Evolutionary conservation across 2,888 invertebrate genomes (phyloP).

Genomic region (Xylophagus ater): DNA sequence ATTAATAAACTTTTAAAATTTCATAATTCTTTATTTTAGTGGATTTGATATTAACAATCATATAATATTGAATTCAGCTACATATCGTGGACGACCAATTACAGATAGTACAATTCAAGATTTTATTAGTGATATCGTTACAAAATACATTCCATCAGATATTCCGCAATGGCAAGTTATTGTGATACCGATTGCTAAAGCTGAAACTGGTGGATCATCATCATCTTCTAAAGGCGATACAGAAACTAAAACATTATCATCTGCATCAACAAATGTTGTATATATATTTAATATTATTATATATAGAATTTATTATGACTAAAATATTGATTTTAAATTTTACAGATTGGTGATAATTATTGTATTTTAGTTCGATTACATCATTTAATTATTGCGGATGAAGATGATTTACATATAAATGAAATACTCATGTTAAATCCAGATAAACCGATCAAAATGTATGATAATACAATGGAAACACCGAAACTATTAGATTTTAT

Average conservation of each 20-base stretch:
- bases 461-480: constrained; percentile 14
- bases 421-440: constrained; percentile 56
- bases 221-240: constrained; percentile 4
- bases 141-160: constrained; percentile 61
- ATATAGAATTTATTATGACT: too few species aligned
- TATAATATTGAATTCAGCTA: constrained; percentile 49
- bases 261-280: not conserved
- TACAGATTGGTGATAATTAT: constrained; percentile 45
- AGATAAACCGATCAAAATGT: constrained; percentile 14
- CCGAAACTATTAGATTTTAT: constrained; percentile 46
- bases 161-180: constrained; percentile 74
- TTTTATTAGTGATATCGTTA: constrained; percentile 63
- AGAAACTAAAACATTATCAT: constrained; percentile 5
- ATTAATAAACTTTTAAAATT: not conserved
- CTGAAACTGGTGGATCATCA: too few species aligned
- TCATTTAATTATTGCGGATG: constrained; percentile 62
- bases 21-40: too few species aligned
- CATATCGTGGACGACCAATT: constrained; percentile 57
- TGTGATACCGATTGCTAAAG: constrained; percentile 60
- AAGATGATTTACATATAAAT: constrained; percentile 57
- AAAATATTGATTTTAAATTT: not conserved
- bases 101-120: constrained; percentile 67
- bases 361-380: constrained; percentile 63
- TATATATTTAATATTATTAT: too few species aligned
- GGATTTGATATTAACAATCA: constrained; percentile 54